Evolutionary conservation across 2,888 invertebrate genomes (phyloP), one percentile per base, ranked within the genome.

Genomic region (Ceraclea dissimilis): DNA sequence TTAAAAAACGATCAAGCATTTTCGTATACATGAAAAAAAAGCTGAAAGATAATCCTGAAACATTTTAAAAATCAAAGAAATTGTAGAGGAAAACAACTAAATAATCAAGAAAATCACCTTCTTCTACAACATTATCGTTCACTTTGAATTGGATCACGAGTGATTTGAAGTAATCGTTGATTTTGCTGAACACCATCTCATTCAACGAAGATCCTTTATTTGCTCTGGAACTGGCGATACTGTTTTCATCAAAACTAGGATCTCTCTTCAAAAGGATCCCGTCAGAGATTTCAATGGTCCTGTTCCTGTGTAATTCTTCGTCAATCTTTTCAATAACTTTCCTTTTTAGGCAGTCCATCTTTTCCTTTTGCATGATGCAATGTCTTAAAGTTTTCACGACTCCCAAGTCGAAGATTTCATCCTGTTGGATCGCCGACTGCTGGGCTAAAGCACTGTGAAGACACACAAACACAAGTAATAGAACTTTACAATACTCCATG

Each of bases 141-240:
- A 74, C 62, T 58, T 68, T 72, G 43, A 76, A 65, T 59, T 71
- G 73, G 16, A 78, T 61, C 2, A 70, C 67, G 58, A 76, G 68
- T 0, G 75, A 75, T 55, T 70, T 69, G 33, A 74, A 67, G 56
- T 72, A 72, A 50, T 73, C 68, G 31, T 70, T 68, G 2, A 76
- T 61, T 63, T 71, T 74, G n/a, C 70, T 66, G 54, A 68, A 64
- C 11, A 76, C 55, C 33, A 70, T 62, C 50, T 69, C 68, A 57
- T 68, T 57, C 17, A 59, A 31, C 11, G 48, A 39, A 13, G 44
- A 49, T 5, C 52, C 55, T 46, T 59, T 51, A 16, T 47, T n/a
- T 19, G 58, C 56, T n/a, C 54, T 56, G 11, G 57, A 18, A 13
- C 57, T 43, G 19, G 47, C 20, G 10, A 47, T 43, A 21, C 56